These are phyloP conservation scores for Chymomyza caudatula DNA, from an alignment of 2,888 invertebrate species.

Conservation along the genomic window DNA sequence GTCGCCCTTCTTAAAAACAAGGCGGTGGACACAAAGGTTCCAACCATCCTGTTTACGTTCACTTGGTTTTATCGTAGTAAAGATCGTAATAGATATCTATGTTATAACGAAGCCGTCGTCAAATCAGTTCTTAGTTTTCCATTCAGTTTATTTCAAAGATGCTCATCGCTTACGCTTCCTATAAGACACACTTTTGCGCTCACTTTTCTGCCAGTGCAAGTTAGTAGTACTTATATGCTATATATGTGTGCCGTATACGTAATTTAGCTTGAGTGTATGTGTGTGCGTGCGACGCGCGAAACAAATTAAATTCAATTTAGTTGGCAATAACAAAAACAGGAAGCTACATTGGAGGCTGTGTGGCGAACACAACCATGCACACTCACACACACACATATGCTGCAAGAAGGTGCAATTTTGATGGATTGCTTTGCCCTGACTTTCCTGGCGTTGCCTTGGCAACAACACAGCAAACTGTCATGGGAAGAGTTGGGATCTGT, in stretches of 20 bases:
- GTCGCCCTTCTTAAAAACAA: no score
- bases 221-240: no score
- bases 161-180: no score
- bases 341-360: neutral
- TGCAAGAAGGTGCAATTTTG: slow-evolving; percentile 76
- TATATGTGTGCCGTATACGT: slow-evolving; percentile 7
- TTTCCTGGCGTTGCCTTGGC: neutral
- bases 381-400: slow-evolving; percentile 22
- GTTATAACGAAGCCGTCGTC: no score
- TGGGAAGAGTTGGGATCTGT: neutral
- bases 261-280: slow-evolving; percentile 12
- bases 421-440: slow-evolving; percentile 71
- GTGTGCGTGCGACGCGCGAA: slow-evolving; percentile 59
- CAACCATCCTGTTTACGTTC: no score
- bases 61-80: no score
- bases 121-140: no score
- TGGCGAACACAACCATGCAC: no score
- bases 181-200: no score
- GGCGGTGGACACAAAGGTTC: no score
- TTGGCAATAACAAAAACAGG: slow-evolving; percentile 35
- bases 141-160: no score
- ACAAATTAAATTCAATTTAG: slow-evolving; percentile 76
- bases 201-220: slow-evolving; percentile 32
- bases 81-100: no score
- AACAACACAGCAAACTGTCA: neutral